Evolutionary conservation across 2,888 invertebrate genomes (phyloP).

Genomic region (Aleiodes alternator): DNA sequence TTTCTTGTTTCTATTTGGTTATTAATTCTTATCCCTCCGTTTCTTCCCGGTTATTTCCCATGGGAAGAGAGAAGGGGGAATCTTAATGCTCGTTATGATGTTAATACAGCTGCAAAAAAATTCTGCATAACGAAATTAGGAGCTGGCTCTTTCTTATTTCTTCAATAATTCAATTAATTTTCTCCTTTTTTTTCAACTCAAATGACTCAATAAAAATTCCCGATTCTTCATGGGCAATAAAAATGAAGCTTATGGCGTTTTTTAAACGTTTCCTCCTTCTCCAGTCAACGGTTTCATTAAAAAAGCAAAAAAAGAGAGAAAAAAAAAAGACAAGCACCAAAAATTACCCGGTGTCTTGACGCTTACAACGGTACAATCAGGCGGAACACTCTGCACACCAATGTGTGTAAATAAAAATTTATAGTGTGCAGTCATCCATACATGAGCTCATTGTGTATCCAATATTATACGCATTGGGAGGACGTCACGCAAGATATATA

Average conservation of each 20-base stretch:
- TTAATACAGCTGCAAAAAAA: background rate
- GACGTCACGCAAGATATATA: slow-evolving; percentile 28
- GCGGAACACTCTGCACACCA: slow-evolving; percentile 45
- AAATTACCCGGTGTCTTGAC: background rate
- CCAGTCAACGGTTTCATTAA: slow-evolving; percentile 9
- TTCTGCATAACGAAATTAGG: background rate
- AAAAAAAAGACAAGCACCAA: background rate
- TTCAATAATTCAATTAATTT: too few species aligned
- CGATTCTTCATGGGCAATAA: too few species aligned
- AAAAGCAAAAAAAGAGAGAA: background rate
- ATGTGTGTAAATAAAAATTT: slow-evolving; percentile 42
- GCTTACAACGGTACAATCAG: slow-evolving; percentile 41
- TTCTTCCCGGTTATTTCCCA: background rate
- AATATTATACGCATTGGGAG: slow-evolving; percentile 4
- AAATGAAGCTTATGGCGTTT: background rate
- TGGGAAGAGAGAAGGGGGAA: background rate
- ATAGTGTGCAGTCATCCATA: slow-evolving; percentile 33
- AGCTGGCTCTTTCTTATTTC: too few species aligned
- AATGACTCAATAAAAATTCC: too few species aligned
- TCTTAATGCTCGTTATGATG: slow-evolving; percentile 15
- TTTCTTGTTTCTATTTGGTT: slow-evolving; percentile 7
- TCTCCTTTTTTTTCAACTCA: too few species aligned
- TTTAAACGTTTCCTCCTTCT: background rate
- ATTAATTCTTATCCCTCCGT: background rate
- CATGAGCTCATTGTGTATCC: background rate